Base-by-base conservation (phyloP, 64 coral and sea anemone genomes). In the Montipora cactus region DNA sequence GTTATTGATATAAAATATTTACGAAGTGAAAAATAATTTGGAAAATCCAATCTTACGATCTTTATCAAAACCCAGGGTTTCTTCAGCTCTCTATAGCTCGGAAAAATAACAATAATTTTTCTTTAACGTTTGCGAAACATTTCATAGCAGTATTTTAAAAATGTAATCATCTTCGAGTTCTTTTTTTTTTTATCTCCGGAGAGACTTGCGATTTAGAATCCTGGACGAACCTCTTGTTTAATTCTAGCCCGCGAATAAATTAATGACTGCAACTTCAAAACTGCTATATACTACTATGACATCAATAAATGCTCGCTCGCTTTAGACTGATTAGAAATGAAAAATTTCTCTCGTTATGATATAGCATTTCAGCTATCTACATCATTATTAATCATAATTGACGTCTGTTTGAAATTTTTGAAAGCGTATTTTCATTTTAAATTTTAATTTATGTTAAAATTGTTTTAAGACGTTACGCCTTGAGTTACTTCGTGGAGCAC, bases 1-100 rank as follows among this genome's bases (percentile, higher is more conserved):
- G 15, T 18, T 51, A 86, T 73, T 71, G 44, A 50, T 19, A 86
- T 86, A 16, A 86, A 86, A 71, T 72, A 86, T 86, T 86, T 47
- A 86, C 82, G 68, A 50, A 28, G 18, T 86, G 44, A 71, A 20
- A 47, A 86, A 86, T 47, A 72, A 72, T 52, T 0, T 68, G 14
- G 47, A 48, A 83, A 67, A 75, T 2, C 82, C 80, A 15, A 66
- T 15, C 16, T 84, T 67, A 45, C 28, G 46, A 45, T 37, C 28
- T 76, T 46, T 16, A 50, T 51, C 11, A 78, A 19, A 19, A 11
- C 47, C 15, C 47, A 78, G 18, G 3, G 45, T 49, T 50, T 5
- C 76, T 50, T 19, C 47, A 49, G 14, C n/a, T 11, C 16, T 71
- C 16, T 50, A 13, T 44, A 46, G 5, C 76, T 49, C 14, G 4